phyloP scores from a whole-genome alignment of 2,797 vertebrate genomes.

The Megaceryle alcyon region DNA sequence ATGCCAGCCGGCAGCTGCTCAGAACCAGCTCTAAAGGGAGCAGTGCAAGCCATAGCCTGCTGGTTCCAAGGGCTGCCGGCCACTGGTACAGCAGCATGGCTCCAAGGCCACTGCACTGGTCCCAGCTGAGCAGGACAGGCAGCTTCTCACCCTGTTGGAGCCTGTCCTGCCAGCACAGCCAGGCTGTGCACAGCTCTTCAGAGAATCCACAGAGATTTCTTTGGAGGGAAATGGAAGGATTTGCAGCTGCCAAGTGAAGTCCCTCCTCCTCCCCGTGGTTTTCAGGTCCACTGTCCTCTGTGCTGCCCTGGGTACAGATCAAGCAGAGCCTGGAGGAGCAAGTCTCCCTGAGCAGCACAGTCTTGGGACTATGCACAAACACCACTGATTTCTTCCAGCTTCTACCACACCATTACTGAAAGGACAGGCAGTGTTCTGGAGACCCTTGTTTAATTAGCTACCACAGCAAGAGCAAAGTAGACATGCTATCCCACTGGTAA shows the following conservation, averaged over 20 bases:
- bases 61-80: neutral
- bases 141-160: neutral
- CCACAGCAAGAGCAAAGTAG: neutral
- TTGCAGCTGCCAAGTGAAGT: neutral
- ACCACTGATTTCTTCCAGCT: neutral
- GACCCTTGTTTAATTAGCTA: neutral
- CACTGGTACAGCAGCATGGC: neutral
- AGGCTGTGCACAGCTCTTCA: neutral
- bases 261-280: neutral
- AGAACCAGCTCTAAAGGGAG: neutral
- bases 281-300: neutral
- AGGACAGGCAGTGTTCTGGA: neutral
- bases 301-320: neutral
- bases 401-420: neutral
- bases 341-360: neutral
- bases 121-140: neutral
- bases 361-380: neutral
- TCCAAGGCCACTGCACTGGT: neutral
- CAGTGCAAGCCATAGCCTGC: neutral
- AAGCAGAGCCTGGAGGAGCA: accelerated
- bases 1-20: neutral
- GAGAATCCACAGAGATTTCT: neutral
- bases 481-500: neutral
- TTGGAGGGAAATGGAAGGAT: neutral
- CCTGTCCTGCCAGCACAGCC: neutral